phyloP scores from a whole-genome alignment of 1,140 invertebrate genomes.

The Steinernema feltiae region DNA sequence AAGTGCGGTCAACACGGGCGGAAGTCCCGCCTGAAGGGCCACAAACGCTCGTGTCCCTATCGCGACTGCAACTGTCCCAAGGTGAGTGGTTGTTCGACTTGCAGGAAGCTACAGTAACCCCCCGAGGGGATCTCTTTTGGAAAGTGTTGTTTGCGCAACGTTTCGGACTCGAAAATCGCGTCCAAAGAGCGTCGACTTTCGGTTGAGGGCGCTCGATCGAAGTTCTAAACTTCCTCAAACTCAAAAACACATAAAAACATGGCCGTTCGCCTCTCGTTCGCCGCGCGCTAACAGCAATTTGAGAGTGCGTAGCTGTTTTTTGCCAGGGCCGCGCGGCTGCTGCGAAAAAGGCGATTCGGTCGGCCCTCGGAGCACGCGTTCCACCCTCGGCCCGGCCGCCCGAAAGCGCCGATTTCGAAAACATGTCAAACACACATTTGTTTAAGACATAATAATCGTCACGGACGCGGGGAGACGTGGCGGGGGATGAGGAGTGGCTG shows the following conservation, averaged over 20 bases:
- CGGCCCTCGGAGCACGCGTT: background rate
- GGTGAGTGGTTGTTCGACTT: slow-evolving; percentile 24
- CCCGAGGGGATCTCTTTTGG: background rate
- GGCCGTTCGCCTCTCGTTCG: background rate
- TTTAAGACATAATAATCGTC: slow-evolving; percentile 14
- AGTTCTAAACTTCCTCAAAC: slow-evolving; percentile 11
- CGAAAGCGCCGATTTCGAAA: slow-evolving; percentile 3
- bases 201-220: slow-evolving; percentile 3
- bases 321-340: background rate
- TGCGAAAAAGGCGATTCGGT: background rate
- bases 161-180: background rate
- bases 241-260: slow-evolving; percentile 15
- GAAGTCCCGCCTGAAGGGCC: slow-evolving; percentile 63
- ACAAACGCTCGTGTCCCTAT: slow-evolving; percentile 62
- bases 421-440: slow-evolving; percentile 15
- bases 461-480: background rate
- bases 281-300: slow-evolving; percentile 5
- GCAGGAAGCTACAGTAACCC: slow-evolving; percentile 11
- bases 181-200: slow-evolving; percentile 10
- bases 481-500: background rate
- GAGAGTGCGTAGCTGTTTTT: slow-evolving; percentile 11
- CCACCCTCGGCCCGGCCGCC: background rate
- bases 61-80: slow-evolving; percentile 62
- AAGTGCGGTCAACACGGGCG: slow-evolving; percentile 62
- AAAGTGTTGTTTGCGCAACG: background rate